A percentile compares a stretch with the other conserved stretches of the same genome.
Evolutionary conservation across 2,113 vertebrate genomes (phyloP).

Genomic region (Nyctereutes procyonoides): DNA sequence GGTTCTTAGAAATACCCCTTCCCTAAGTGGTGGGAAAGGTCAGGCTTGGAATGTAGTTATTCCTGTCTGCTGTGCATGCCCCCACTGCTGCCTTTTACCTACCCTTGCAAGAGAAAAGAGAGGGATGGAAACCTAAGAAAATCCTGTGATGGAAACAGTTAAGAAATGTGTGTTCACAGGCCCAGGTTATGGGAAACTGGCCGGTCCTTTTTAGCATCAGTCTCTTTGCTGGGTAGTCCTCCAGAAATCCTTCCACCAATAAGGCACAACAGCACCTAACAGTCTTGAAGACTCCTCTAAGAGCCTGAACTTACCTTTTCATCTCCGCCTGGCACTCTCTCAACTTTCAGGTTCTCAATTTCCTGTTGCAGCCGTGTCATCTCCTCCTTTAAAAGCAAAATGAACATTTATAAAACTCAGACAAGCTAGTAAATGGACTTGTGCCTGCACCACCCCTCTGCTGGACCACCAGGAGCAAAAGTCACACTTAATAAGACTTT

Average conservation of each 20-base stretch:
- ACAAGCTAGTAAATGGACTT: neutral
- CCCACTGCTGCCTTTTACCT: neutral
- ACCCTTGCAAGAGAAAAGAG: neutral
- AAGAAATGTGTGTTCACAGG: neutral
- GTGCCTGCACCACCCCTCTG: rapidly evolving
- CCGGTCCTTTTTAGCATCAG: neutral
- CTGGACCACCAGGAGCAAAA: neutral
- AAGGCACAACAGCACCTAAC: rapidly evolving
- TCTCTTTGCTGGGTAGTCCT: neutral
- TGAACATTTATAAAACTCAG: neutral
- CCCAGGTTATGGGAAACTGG: neutral
- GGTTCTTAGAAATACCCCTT: neutral
- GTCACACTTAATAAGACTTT: neutral
- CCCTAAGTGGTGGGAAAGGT: neutral
- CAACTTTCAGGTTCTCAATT: constrained; percentile 91
- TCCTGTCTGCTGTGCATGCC: neutral
- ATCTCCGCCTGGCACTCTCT: constrained; percentile 87
- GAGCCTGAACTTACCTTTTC: constrained; percentile 88
- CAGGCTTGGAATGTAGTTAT: too few species aligned
- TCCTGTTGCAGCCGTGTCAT: constrained; percentile 94
- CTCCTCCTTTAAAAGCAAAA: constrained; percentile 91
- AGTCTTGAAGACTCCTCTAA: neutral
- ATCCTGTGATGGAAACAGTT: neutral
- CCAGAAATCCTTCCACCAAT: neutral
- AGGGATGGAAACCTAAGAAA: neutral